A percentile compares a stretch with the other conserved stretches of the same genome.
phyloP scores from a whole-genome alignment of 1,140 invertebrate species.

The Belonocnema kinseyi region DNA sequence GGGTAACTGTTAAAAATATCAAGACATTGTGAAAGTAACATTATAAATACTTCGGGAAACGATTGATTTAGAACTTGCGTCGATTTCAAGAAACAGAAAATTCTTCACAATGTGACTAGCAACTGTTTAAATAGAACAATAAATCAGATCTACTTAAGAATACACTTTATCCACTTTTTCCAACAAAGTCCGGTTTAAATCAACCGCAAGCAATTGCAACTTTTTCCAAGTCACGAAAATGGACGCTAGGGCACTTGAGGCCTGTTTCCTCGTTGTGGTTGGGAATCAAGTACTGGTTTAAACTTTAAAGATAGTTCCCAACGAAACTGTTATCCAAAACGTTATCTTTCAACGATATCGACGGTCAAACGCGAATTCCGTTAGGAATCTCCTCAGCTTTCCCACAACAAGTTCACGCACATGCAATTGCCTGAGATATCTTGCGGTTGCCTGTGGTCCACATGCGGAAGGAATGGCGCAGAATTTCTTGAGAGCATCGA shows the following conservation, averaged over 20 bases:
- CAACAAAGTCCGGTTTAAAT: not conserved
- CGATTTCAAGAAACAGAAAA: too few species aligned
- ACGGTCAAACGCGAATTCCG: constrained; percentile 27
- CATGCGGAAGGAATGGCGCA: not conserved
- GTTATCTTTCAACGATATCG: constrained; percentile 26
- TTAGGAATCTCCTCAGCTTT: constrained; percentile 28
- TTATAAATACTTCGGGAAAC: too few species aligned
- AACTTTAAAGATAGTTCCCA: constrained; percentile 8
- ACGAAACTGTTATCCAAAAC: constrained; percentile 26
- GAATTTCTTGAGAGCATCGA: constrained; percentile 19
- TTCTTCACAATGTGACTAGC: too few species aligned
- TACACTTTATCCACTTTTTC: not conserved
- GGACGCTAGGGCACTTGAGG: not conserved
- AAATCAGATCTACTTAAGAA: too few species aligned
- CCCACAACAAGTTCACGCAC: constrained; percentile 31
- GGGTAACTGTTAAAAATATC: too few species aligned
- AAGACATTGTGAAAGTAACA: too few species aligned
- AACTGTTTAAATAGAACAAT: too few species aligned
- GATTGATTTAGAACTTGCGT: too few species aligned
- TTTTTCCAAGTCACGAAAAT: not conserved
- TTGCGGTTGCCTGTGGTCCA: constrained; percentile 8
- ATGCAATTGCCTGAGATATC: constrained; percentile 10
- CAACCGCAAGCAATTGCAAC: constrained; percentile 19
- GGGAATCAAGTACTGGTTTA: constrained; percentile 21
- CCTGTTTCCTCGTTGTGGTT: constrained; percentile 26